Evolutionary conservation across 2,888 invertebrate species (phyloP), one percentile per base, ranked within the genome.

Genomic region (Lasioglossum leucozonium): DNA sequence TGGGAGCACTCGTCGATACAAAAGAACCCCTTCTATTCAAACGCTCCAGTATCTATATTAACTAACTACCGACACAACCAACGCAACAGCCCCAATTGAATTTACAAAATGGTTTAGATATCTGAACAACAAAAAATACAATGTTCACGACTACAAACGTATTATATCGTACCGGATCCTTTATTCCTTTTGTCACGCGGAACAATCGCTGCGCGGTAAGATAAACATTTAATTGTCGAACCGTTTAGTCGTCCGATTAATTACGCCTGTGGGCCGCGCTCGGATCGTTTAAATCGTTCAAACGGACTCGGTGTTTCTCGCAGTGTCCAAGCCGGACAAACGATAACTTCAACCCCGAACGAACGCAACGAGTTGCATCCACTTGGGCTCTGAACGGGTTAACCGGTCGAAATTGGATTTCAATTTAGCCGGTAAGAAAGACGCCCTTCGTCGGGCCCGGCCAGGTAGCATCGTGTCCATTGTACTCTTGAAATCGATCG

Each of bases 401-500:
- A 40, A n/a, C 34, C 34, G 51, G n/a, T 55, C 34, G 22, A 73
- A 55, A 73, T 73, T 73, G 34, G 47, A 73, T 73, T 51, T 18
- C 51, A 55, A 73, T 73, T 73, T 37, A 73, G n/a, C n/a, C n/a
- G 16, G 37, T 26, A 47, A 72, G 30, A 67, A 42, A 72, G 10
- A 44, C 62, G 75, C 34, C 34, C 42, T 75, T 75, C 42, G 47
- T 44, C 42, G 47, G n/a, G 34, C 44, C 26, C 34, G 72, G 22
- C 34, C 30, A 8, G 37, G 34, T 22, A 62, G n/a, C 65, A 26
- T 72, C 26, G 75, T 51, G 34, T 42, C n/a, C 37, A 67, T 67
- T 30, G 55, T 65, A 26, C 55, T 42, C 69, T 16, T n/a, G 58
- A 72, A 72, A 72, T 72, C 47, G 26, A 77, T 84, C 84, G 69